These are phyloP conservation scores for Semotilus atromaculatus DNA, from an alignment of 2,797 vertebrate genomes.

Conservation along the genomic window DNA sequence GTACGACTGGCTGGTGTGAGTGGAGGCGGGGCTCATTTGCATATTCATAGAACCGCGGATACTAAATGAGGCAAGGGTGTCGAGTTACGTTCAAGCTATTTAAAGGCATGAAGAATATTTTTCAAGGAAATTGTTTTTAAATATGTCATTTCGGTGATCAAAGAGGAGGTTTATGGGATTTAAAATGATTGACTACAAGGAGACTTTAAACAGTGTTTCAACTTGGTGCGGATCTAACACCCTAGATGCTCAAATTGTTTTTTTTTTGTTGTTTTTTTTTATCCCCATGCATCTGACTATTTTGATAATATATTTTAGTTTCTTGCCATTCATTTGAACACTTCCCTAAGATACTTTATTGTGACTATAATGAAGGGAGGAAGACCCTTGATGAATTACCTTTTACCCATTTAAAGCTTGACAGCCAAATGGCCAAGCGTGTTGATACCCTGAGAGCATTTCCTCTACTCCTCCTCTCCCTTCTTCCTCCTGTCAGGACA, in stretches of 20 bases:
- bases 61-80: too few relatives aligned
- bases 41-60: too few relatives aligned
- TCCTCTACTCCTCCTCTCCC: constrained; percentile 68
- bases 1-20: too few relatives aligned
- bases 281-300: neutral
- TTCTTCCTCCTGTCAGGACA: constrained; percentile 74
- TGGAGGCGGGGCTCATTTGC: too few relatives aligned
- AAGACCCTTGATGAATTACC: constrained; percentile 63
- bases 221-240: too few relatives aligned
- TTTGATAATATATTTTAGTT: neutral
- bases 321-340: neutral
- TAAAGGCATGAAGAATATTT: too few relatives aligned
- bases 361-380: constrained; percentile 2
- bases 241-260: neutral
- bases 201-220: neutral
- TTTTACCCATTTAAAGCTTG: constrained; percentile 67
- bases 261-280: too few relatives aligned
- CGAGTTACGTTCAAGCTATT: too few relatives aligned
- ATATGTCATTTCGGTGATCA: too few relatives aligned
- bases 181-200: too few relatives aligned
- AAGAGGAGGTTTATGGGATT: too few relatives aligned
- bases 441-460: constrained; percentile 62
- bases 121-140: too few relatives aligned
- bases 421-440: constrained; percentile 80
- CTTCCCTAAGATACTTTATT: neutral